Evolutionary conservation across 2,113 vertebrate species (phyloP), one percentile per base, ranked within the genome.

Genomic region (Hippocampus zosterae): DNA sequence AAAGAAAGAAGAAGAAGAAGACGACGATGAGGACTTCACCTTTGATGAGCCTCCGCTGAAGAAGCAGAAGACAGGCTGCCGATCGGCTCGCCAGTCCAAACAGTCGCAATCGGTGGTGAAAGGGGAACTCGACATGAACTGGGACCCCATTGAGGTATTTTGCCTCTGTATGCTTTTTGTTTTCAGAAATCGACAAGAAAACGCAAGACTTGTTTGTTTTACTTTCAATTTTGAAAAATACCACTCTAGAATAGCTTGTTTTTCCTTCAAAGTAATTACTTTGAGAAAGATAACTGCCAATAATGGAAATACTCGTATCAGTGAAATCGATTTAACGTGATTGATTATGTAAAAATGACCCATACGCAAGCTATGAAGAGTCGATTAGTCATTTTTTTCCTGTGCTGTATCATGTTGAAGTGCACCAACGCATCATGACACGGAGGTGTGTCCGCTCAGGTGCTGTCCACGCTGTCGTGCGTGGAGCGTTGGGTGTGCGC

Each of bases 61-160:
- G 85, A 96, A 92, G 80, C 78, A 93, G 67, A 96, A 93, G 83
- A 92, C 85, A 0, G 74, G 81, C 56, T 0, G 73, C 61, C 90
- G 88, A 62, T 88, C 91, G 2, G 73, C 90, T 67, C 90, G 83
- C 76, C 6, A 72, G 44, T 68, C 74, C 65, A 73, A 87, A 56
- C 23, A 23, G 21, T 65, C 33, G 46, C 42, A 69, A 72, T 66
- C 73, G n/a, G 76, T 70, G 71, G 88, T 56, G 91, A 94, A 84
- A 65, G 42, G 13, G 74, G 92, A 95, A 13, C 84, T 92, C 56
- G 89, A 94, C 70, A 98, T 98, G 96, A 95, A 92, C 90, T 99
- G 97, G 97, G 92, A 99, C 84, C 83, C 94, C 27, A 90, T 91
- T 18, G 91, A 96, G 95, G 97, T 98, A 92, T 61, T 70, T 10